Base-by-base conservation (phyloP, 2,888 invertebrate species). In the Leptopilina syphax region DNA sequence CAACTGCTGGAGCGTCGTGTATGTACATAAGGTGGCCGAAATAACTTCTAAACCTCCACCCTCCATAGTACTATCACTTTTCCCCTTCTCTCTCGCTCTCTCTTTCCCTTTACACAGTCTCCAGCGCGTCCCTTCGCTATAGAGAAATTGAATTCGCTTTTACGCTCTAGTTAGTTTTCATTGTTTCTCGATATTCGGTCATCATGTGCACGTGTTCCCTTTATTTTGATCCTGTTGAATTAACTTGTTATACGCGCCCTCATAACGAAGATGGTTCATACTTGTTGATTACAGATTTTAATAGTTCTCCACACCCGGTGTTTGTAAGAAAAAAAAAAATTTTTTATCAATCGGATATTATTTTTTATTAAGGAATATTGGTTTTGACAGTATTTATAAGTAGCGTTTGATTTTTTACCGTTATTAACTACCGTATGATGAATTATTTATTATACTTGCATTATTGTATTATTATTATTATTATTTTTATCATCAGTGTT, bases 151-250 rank as follows among this genome's bases (percentile, higher is more conserved):
- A 60, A 73, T 73, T 73, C 57, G 34, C 73, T 73, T 73, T 73
- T 41, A 73, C 73, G 73, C 34, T 73, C 73, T 73, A 73, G 57
- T 73, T 73, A 73, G 57, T 73, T 73, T 60, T 73, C 73, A 73
- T 79, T 68, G 57, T 79, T 73, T 76, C 65, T 76, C 65, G 65
- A 79, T 76, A 76, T 76, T 78, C 34, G 54, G 13, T 24, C 68
- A 73, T 65, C 76, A 44, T 70, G 65, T 47, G 76, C 76, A 79
- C 76, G 41, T 65, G 63, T 73, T 79, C 41, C 50, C 44, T 66
- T 73, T 9, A 79, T 73, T 50, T 65, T 76, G 70, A 76, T 79
- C 54, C 24, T 57, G 54, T 13, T 34, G 54, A 76, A 54, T 79
- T 66, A 66, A 67, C 27, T 60, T 41, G 65, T 54, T 76, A 27